A percentile compares a stretch with the other conserved stretches of the same genome.
Conservation (phyloP, 2,797 vertebrate species). For the Lepilemur septentrionalis region DNA sequence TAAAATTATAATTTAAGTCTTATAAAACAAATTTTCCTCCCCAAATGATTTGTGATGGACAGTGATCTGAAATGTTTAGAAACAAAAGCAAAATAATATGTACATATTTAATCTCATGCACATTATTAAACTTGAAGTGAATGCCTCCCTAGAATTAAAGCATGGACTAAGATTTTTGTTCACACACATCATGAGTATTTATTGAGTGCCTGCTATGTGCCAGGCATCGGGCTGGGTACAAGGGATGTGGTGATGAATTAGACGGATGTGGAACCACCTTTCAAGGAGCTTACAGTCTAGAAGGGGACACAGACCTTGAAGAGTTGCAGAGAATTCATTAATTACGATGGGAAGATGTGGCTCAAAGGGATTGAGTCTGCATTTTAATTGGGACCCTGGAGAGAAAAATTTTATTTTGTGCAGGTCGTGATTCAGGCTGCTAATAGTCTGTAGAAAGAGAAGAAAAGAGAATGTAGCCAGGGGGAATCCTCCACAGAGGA, state of each 20-base stretch:
- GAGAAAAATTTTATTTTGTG: conserved; percentile 32
- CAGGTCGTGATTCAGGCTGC: neutral
- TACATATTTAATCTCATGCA: neutral
- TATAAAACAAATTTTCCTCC: neutral
- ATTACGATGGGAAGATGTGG: neutral
- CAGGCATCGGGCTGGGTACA: neutral
- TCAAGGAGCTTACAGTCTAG: neutral
- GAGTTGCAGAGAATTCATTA: conserved; percentile 20
- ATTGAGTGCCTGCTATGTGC: neutral
- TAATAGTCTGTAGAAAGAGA: neutral
- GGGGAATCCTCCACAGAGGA: neutral
- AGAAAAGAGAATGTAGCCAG: neutral
- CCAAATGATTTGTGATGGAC: neutral
- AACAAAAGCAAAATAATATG: neutral
- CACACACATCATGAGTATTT: neutral
- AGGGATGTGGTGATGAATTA: neutral
- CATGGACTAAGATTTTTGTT: neutral
- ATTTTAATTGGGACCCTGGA: conserved; percentile 56
- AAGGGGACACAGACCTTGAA: neutral
- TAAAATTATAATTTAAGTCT: conserved; percentile 24
- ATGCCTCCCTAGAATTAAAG: neutral
- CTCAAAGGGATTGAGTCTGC: conserved; percentile 25
- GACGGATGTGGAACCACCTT: neutral
- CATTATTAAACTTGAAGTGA: neutral
- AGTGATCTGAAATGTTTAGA: conserved; percentile 6